Conservation (phyloP, 2,888 invertebrate genomes). For the Ceraclea dissimilis region DNA sequence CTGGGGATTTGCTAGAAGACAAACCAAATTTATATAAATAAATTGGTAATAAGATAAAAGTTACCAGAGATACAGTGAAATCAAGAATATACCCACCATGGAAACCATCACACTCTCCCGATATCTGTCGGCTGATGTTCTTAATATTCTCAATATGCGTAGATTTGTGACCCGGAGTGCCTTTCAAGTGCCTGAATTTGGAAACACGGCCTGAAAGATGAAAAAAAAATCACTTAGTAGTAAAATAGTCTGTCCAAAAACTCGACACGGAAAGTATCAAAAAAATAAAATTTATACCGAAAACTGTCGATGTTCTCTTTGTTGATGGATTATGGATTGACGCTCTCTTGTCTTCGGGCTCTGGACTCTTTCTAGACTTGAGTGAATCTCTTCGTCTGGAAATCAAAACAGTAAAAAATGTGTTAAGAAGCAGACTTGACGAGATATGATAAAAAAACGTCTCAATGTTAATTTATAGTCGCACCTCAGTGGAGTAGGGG, state of each 20-base stretch:
- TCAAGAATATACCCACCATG: conserved; percentile 67
- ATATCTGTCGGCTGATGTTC: conserved; percentile 83
- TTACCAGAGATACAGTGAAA: too few relatives aligned
- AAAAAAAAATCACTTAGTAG: not conserved
- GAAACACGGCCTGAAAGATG: conserved; percentile 63
- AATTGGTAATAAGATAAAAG: not conserved
- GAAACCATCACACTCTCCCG: conserved; percentile 92
- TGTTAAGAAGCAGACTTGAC: not conserved
- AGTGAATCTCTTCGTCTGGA: conserved; percentile 61
- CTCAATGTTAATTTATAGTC: not conserved
- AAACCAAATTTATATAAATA: not conserved
- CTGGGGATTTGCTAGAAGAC: conserved; percentile 63
- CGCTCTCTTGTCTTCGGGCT: conserved; percentile 45
- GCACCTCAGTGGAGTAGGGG: conserved; percentile 63
- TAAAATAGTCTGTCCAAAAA: not conserved
- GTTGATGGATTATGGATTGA: conserved; percentile 58
- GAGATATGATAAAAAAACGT: too few relatives aligned
- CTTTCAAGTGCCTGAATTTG: conserved; percentile 89
- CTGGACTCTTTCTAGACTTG: conserved; percentile 55
- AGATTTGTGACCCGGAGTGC: conserved; percentile 83
- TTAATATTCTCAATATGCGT: conserved; percentile 87
- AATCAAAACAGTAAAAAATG: not conserved
- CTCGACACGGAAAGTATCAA: not conserved
- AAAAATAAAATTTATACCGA: conserved; percentile 49
- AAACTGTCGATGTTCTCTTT: conserved; percentile 79